phyloP scores from a whole-genome alignment of 1,140 invertebrate species.

The Trachymyrmex cornetzi region DNA sequence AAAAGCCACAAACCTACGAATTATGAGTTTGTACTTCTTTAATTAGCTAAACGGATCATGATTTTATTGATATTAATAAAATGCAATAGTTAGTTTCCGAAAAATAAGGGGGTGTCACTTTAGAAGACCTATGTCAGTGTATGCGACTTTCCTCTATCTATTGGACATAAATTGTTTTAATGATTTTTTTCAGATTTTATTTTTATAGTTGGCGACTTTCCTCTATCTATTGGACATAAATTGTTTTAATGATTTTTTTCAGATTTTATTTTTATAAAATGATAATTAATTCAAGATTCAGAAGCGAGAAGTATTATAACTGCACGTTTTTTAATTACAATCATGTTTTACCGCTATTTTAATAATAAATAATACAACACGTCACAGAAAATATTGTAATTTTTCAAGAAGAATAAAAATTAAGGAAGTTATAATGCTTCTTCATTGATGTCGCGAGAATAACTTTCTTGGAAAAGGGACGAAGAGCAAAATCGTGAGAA shows the following conservation, averaged over 20 bases:
- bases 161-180: too few relatives aligned
- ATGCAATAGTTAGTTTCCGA: too few relatives aligned
- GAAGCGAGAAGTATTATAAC: background rate
- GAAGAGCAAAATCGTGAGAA: conserved; percentile 44
- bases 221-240: background rate
- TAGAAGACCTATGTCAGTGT: too few relatives aligned
- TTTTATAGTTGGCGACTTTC: too few relatives aligned
- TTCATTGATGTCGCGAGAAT: background rate
- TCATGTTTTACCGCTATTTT: background rate
- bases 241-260: background rate
- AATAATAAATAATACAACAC: background rate
- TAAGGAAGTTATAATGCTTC: background rate
- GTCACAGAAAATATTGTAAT: background rate
- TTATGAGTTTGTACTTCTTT: too few relatives aligned
- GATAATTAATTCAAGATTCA: background rate
- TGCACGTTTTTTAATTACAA: background rate
- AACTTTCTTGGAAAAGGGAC: background rate
- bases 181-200: too few relatives aligned
- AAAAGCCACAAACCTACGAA: too few relatives aligned
- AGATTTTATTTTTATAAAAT: background rate
- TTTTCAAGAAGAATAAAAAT: background rate
- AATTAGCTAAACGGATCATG: too few relatives aligned
- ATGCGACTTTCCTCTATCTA: too few relatives aligned
- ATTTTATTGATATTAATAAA: too few relatives aligned
- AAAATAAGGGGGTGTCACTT: too few relatives aligned